A percentile compares a stretch with the other conserved stretches of the same genome.
Conservation (phyloP, 1,140 invertebrate species). For the Eurosta solidaginis region DNA sequence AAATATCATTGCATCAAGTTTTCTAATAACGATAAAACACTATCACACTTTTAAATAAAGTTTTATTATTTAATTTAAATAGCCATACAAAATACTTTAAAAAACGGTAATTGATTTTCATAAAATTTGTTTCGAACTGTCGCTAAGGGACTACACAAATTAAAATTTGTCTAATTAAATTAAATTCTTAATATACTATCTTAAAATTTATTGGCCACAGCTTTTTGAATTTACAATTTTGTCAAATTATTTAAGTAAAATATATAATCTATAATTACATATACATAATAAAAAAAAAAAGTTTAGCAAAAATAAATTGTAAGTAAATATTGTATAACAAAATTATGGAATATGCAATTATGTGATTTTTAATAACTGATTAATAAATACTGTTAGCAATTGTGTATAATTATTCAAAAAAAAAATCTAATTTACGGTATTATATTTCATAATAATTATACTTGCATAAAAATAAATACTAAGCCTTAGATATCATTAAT, state of each 20-base stretch:
- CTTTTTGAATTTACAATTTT: constrained; percentile 26
- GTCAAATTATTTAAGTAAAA: constrained; percentile 20
- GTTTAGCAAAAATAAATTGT: background rate
- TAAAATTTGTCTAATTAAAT: background rate
- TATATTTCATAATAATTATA: constrained; percentile 13
- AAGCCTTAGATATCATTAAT: background rate
- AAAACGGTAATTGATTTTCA: constrained; percentile 5
- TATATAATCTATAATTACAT: background rate
- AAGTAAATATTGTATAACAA: constrained; percentile 31
- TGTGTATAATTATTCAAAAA: constrained; percentile 28
- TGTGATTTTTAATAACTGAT: constrained; percentile 31
- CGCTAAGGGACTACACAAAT: background rate
- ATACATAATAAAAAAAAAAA: background rate
- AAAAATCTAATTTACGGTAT: constrained; percentile 23
- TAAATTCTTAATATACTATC: background rate
- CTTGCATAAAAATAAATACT: constrained; percentile 9
- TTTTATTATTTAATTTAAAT: constrained; percentile 17
- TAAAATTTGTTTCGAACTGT: background rate
- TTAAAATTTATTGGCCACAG: background rate
- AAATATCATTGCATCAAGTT: too few species aligned
- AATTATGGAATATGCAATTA: constrained; percentile 30
- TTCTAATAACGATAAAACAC: background rate
- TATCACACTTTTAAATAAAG: background rate
- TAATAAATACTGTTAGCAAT: constrained; percentile 21
- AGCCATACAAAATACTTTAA: background rate